Percentiles rank a stretch among this genome's conserved stretches.
These are phyloP conservation scores for Horisme vitalbata DNA, from an alignment of 2,888 invertebrate genomes.

Conservation along the genomic window DNA sequence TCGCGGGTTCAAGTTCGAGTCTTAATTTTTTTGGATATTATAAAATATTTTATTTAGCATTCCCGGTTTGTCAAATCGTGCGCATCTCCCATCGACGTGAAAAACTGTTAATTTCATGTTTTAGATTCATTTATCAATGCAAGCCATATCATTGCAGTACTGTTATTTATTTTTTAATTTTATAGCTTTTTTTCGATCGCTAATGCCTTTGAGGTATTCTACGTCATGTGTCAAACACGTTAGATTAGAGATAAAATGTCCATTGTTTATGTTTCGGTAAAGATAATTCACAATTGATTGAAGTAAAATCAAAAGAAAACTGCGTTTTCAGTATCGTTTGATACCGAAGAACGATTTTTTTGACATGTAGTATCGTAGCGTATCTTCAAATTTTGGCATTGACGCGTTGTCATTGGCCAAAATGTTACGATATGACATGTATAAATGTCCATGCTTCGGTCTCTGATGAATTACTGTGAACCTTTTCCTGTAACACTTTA, in stretches of 20 bases:
- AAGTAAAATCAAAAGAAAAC: no score
- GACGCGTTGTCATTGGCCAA: no score
- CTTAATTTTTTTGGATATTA: no score
- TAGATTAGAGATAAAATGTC: constrained; percentile 24
- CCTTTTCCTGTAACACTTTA: neutral
- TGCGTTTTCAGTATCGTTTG: no score
- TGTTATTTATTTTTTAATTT: constrained; percentile 38
- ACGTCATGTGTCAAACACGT: constrained; percentile 46
- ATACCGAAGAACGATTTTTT: no score
- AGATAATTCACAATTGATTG: constrained; percentile 9
- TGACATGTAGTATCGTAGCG: neutral
- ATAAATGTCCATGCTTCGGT: neutral
- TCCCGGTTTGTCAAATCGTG: neutral
- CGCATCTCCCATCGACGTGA: neutral
- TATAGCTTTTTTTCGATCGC: constrained; percentile 18
- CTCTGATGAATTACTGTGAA: no score
- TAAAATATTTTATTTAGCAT: neutral
- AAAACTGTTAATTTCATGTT: neutral
- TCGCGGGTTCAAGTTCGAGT: no score
- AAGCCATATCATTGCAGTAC: constrained; percentile 24
- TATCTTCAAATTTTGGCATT: no score
- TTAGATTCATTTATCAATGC: constrained; percentile 9
- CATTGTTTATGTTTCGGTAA: constrained; percentile 2
- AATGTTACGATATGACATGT: neutral
- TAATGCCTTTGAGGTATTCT: constrained; percentile 36